Evolutionary conservation across 2,888 invertebrate genomes (phyloP), one percentile per base, ranked within the genome.

Genomic region (Cephus pygmeus): DNA sequence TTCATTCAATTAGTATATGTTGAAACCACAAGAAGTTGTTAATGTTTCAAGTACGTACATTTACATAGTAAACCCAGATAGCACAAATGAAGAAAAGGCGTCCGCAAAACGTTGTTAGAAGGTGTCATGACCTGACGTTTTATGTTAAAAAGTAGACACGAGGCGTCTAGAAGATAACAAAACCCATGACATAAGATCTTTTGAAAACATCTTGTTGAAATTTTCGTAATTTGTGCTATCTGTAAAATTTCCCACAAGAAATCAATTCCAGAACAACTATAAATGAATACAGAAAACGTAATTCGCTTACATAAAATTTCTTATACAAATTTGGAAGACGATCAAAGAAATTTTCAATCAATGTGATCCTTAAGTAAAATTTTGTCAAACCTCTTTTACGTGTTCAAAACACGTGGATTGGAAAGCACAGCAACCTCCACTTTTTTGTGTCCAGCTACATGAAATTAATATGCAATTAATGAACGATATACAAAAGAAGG

Each of bases 381-480:
- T 76, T 73, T 33, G 73, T 73, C 76, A 77, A 80, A 56, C 56
- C 56, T 56, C 34, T 71, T 83, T 85, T 86, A 88, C 83, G 88
- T 84, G 84, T 83, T 88, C 82, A 87, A 83, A 86, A 87, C 83
- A 83, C 86, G 84, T 81, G 86, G 88, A 82, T 85, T 85, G 81
- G 86, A 86, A 81, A 87, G 82, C 85, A 87, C 86, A 85, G 86
- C 86, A 85, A 87, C 84, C 83, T 85, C 87, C 82, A 85, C 85
- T 87, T 86, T 84, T 84, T 86, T 89, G 84, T 83, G 83, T 90
- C 90, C 89, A 83, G 91, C 91, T 91, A 91, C 90, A 88, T 91
- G 91, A 90, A 89, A 90, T 87, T 82, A 88, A 87, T 83, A 82
- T 34, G 81, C 84, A 83, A 81, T 85, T 82, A 76, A 83, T 88